Evolutionary conservation across 35 echinoderm and acorn worm species (phyloP).

Genomic region (Ptychodera flava): DNA sequence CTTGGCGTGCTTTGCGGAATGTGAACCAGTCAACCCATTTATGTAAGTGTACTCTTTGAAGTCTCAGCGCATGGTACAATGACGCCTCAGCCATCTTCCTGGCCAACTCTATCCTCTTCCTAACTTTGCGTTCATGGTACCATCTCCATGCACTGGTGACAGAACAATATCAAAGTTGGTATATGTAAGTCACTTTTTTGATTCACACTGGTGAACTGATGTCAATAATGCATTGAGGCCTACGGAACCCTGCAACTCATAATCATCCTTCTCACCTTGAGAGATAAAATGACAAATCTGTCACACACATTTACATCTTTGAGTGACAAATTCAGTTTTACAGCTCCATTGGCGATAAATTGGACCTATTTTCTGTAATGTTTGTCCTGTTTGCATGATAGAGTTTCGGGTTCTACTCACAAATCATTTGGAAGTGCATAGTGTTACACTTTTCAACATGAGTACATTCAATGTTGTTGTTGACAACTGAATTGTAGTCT

Average conservation of each 20-base stretch:
- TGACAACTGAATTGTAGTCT: too few relatives aligned
- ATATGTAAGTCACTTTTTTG: background rate
- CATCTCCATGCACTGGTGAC: constrained; percentile 68
- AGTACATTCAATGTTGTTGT: too few relatives aligned
- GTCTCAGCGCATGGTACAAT: constrained; percentile 57
- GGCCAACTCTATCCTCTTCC: constrained; percentile 52
- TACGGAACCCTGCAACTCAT: background rate
- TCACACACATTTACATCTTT: background rate
- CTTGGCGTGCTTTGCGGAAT: constrained; percentile 57
- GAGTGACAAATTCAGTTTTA: background rate
- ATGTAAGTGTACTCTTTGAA: constrained; percentile 74
- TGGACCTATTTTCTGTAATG: too few relatives aligned
- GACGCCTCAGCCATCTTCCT: constrained; percentile 79
- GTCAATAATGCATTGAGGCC: background rate
- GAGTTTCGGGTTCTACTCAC: too few relatives aligned
- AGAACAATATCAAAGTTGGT: background rate
- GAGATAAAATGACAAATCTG: background rate
- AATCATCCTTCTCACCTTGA: background rate
- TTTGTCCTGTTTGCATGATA: too few relatives aligned
- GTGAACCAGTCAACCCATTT: constrained; percentile 74
- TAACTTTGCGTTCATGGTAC: constrained; percentile 73
- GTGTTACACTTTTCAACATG: too few relatives aligned
- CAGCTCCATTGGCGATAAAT: too few relatives aligned
- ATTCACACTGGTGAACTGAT: background rate
- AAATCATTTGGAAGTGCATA: too few relatives aligned